Evolutionary conservation across 2,113 vertebrate species (phyloP).

Genomic region (Cyprichromis sp.): DNA sequence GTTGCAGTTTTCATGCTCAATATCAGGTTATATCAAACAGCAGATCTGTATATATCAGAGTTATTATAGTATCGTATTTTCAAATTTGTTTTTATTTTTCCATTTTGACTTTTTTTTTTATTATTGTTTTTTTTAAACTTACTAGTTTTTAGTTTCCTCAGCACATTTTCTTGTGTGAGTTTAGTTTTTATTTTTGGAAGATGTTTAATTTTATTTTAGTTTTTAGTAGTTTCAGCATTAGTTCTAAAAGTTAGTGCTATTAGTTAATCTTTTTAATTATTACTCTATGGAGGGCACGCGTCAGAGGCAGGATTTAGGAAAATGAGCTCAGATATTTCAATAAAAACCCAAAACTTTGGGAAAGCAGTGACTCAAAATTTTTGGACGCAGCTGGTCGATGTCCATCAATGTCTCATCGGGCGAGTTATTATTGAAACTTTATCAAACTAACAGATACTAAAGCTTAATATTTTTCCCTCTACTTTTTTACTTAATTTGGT

Average conservation of each 20-base stretch:
- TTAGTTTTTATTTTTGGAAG: background rate
- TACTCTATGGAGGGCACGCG: fast-evolving
- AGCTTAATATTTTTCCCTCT: background rate
- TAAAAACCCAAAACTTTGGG: background rate
- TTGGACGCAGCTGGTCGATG: background rate
- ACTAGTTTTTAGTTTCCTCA: background rate
- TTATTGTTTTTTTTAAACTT: background rate
- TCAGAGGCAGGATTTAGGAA: background rate
- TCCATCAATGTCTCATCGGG: background rate
- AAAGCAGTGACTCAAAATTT: background rate
- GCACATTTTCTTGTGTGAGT: background rate
- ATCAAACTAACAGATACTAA: background rate
- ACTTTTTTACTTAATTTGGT: background rate
- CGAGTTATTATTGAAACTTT: background rate
- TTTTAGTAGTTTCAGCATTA: background rate
- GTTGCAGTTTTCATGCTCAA: background rate
- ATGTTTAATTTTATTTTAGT: background rate
- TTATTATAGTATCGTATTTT: background rate
- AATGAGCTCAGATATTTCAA: background rate
- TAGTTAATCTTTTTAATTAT: background rate
- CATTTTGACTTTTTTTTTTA: background rate
- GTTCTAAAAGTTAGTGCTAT: background rate
- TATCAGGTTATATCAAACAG: background rate
- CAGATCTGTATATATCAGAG: background rate
- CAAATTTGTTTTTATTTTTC: background rate